Conservation (phyloP, 2,113 vertebrate genomes). For the Chauna torquata region DNA sequence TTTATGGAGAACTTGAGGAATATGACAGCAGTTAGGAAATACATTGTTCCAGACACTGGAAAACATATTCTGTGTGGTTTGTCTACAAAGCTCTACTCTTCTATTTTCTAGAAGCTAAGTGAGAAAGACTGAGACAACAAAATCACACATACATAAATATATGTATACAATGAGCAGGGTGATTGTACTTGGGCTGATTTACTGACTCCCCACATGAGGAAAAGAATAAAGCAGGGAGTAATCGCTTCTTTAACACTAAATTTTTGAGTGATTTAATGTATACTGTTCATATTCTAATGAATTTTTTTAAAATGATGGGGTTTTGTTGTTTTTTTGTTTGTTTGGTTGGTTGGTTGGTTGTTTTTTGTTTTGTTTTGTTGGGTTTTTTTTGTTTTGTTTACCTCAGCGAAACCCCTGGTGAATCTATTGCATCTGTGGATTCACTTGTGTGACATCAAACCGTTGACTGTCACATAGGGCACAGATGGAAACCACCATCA, state of each 20-base stretch:
- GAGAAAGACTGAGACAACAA: not conserved
- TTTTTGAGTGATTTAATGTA: not conserved
- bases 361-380: too few relatives aligned
- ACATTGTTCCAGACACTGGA: slow-evolving; percentile 22
- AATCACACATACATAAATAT: not conserved
- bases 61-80: not conserved
- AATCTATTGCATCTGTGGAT: not conserved
- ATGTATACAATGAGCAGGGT: not conserved
- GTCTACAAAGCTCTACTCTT: not conserved
- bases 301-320: not conserved
- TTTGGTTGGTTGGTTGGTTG: too few relatives aligned
- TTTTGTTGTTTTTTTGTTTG: not conserved
- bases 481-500: not conserved
- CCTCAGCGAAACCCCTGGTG: not conserved
- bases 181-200: not conserved
- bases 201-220: not conserved
- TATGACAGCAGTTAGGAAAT: slow-evolving; percentile 6
- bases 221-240: not conserved
- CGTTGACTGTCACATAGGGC: accelerated
- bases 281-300: not conserved
- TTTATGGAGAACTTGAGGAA: slow-evolving; percentile 9
- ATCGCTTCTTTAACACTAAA: not conserved
- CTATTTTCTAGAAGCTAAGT: not conserved
- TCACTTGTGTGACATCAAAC: not conserved
- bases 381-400: not conserved